phyloP scores from a whole-genome alignment of 2,888 invertebrate genomes.

The Cephus sareptanus region DNA sequence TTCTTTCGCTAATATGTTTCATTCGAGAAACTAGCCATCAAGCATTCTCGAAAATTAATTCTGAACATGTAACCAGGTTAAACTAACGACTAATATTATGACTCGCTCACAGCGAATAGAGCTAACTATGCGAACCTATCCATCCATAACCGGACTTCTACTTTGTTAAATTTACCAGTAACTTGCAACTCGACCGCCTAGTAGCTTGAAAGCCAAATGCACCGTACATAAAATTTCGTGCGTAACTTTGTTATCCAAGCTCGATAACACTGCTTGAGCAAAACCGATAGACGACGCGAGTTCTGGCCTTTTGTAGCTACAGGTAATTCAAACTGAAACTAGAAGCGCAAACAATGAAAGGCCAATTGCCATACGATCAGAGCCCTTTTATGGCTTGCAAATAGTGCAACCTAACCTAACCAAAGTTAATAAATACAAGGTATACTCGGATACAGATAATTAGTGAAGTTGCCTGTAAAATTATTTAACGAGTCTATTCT shows the following conservation, averaged over 20 bases:
- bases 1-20: neutral
- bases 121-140: neutral
- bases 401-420: neutral
- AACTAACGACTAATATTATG: neutral
- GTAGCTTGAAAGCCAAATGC: neutral
- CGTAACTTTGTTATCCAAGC: constrained; percentile 28
- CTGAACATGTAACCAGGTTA: neutral
- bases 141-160: neutral
- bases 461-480: neutral
- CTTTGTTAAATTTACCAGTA: neutral
- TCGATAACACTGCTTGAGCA: constrained; percentile 4
- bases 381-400: neutral
- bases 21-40: neutral
- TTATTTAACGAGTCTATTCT: neutral
- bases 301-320: neutral
- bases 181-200: neutral
- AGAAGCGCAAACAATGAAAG: neutral
- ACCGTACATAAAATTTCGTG: constrained; percentile 23
- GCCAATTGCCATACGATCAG: neutral
- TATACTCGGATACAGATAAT: neutral
- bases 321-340: neutral
- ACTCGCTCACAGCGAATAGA: neutral
- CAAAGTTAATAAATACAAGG: neutral
- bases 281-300: neutral
- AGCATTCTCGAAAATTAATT: neutral